These are phyloP conservation scores for Panurus biarmicus DNA, from an alignment of 2,113 vertebrate genomes.

Conservation along the genomic window DNA sequence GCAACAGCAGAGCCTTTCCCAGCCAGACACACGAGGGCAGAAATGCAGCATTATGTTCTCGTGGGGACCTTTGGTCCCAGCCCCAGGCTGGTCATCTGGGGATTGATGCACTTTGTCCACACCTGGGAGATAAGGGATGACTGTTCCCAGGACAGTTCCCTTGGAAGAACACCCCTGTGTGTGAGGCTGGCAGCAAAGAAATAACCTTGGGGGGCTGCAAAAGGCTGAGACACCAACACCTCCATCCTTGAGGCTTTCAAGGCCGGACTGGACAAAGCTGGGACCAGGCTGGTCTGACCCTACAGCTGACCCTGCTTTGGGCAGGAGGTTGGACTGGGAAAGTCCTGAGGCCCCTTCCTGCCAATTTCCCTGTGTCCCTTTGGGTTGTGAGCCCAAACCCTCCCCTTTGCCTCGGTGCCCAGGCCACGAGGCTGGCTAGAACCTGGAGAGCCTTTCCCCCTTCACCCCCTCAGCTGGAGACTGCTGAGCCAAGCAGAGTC, in stretches of 20 bases:
- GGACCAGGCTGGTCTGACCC: not conserved
- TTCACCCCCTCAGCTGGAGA: not conserved
- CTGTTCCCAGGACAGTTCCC: not conserved
- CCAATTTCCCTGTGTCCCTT: not conserved
- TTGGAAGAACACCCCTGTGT: rapidly evolving
- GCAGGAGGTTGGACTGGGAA: not conserved
- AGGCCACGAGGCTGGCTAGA: not conserved
- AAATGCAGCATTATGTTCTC: not conserved
- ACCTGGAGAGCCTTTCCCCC: not conserved
- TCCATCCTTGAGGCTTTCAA: not conserved
- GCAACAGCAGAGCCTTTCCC: not conserved
- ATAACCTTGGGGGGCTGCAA: not conserved
- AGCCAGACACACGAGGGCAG: not conserved
- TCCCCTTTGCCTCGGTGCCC: not conserved
- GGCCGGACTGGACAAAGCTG: not conserved
- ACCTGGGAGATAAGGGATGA: rapidly evolving
- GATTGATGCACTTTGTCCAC: not conserved
- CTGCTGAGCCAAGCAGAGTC: not conserved
- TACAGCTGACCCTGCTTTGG: not conserved
- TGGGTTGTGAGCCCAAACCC: not conserved
- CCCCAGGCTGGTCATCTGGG: not conserved
- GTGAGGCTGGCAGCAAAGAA: not conserved
- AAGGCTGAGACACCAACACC: not conserved
- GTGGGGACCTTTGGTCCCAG: not conserved
- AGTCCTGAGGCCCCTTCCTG: not conserved